Percentiles rank a stretch among this genome's conserved stretches.
These are phyloP conservation scores for Hyalella azteca DNA, from an alignment of 2,888 invertebrate genomes.

Conservation along the genomic window DNA sequence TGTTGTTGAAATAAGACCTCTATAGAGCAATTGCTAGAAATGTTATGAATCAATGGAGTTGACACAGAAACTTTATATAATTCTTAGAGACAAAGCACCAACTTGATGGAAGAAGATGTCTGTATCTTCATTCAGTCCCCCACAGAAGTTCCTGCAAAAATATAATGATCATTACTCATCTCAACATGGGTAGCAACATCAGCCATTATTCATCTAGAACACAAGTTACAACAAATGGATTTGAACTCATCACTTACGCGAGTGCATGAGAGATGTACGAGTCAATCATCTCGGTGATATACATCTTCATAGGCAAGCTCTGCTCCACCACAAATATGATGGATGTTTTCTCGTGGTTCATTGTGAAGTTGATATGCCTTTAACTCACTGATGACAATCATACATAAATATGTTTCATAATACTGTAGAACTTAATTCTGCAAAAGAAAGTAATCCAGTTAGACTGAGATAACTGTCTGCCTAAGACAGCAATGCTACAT, in stretches of 20 bases:
- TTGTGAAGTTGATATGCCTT: too few species aligned
- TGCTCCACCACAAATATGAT: slow-evolving; percentile 15
- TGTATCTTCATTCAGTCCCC: slow-evolving; percentile 18
- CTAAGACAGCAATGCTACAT: too few species aligned
- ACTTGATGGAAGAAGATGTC: slow-evolving; percentile 11
- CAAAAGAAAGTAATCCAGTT: too few species aligned
- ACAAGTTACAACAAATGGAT: not conserved
- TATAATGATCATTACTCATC: not conserved
- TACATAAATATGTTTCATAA: too few species aligned
- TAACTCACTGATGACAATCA: too few species aligned
- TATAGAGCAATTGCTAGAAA: too few species aligned
- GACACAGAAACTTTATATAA: not conserved
- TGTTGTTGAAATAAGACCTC: too few species aligned
- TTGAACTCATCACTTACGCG: not conserved
- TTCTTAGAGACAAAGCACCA: not conserved
- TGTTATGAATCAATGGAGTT: too few species aligned
- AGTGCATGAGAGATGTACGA: slow-evolving; percentile 1
- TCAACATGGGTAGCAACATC: not conserved
- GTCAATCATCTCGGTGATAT: slow-evolving; percentile 6
- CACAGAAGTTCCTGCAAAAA: slow-evolving; percentile 17
- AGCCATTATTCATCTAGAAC: not conserved
- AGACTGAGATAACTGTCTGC: too few species aligned
- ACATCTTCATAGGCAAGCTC: slow-evolving; percentile 7
- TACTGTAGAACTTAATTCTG: too few species aligned
- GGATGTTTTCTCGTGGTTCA: slow-evolving; percentile 17